phyloP scores from a whole-genome alignment of 2,797 vertebrate species.

The Psittacula derbiana region DNA sequence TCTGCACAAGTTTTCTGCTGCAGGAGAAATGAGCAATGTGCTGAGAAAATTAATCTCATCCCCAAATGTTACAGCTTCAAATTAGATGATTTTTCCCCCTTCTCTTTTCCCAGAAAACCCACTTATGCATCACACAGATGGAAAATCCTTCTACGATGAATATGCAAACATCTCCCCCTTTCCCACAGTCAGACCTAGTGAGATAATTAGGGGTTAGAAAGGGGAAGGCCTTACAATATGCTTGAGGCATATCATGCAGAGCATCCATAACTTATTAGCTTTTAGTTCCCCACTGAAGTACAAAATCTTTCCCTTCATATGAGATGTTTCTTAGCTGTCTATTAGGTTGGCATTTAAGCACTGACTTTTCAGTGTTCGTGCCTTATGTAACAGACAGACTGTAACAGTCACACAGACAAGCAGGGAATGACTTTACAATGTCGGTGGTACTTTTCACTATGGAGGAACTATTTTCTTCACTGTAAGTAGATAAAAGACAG shows the following conservation, averaged over 20 bases:
- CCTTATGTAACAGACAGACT: background rate
- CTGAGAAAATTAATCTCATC: background rate
- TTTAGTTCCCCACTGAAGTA: background rate
- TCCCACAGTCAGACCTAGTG: background rate
- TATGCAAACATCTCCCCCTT: background rate
- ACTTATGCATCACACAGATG: background rate
- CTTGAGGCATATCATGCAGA: background rate
- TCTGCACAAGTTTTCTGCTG: background rate
- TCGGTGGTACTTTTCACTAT: background rate
- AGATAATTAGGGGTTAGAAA: background rate
- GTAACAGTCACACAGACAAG: background rate
- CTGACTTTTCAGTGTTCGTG: background rate
- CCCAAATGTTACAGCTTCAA: background rate
- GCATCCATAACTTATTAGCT: background rate
- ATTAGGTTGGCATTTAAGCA: background rate
- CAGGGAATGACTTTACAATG: background rate
- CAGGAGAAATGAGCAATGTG: background rate
- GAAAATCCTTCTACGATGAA: background rate
- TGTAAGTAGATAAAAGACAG: background rate
- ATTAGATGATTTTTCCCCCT: background rate
- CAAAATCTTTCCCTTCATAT: background rate
- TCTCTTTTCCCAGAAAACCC: background rate
- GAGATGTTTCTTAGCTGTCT: background rate
- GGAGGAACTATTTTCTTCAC: background rate
- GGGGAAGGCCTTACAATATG: background rate